Conservation (phyloP, 2,113 vertebrate genomes). For the Rhadina sibilatrix region DNA sequence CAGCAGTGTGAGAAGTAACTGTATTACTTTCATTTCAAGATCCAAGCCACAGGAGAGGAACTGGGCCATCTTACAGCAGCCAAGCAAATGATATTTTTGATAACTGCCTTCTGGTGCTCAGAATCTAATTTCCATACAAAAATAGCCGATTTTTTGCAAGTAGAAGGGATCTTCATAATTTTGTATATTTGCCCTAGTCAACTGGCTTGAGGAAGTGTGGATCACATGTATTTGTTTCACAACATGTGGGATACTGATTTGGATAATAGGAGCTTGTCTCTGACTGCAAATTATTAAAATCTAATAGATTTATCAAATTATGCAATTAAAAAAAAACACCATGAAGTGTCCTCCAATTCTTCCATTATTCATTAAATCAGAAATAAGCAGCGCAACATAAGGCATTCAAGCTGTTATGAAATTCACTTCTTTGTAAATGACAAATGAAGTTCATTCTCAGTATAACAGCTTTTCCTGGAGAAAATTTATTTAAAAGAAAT, state of each 20-base stretch:
- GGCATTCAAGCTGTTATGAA: slow-evolving; percentile 7
- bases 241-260: not conserved
- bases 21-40: not conserved
- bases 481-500: slow-evolving; percentile 36
- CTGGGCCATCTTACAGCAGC: slow-evolving; percentile 6
- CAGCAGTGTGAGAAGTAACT: not conserved
- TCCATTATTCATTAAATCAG: slow-evolving; percentile 33
- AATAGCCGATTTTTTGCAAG: not conserved
- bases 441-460: not conserved
- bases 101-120: slow-evolving; percentile 41
- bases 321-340: not conserved
- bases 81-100: slow-evolving; percentile 31
- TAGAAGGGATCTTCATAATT: not conserved
- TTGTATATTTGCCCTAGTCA: not conserved
- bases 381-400: slow-evolving; percentile 12
- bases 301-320: not conserved
- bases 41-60: not conserved
- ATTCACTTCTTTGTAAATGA: slow-evolving; percentile 35
- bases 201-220: not conserved
- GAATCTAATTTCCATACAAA: not conserved
- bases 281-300: not conserved
- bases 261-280: not conserved
- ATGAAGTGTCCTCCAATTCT: not conserved
- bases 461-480: not conserved
- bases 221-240: not conserved